Percentiles rank a stretch among this genome's conserved stretches.
Evolutionary conservation across 2,888 invertebrate species (phyloP).

Genomic region (Chymomyza fuscimana): DNA sequence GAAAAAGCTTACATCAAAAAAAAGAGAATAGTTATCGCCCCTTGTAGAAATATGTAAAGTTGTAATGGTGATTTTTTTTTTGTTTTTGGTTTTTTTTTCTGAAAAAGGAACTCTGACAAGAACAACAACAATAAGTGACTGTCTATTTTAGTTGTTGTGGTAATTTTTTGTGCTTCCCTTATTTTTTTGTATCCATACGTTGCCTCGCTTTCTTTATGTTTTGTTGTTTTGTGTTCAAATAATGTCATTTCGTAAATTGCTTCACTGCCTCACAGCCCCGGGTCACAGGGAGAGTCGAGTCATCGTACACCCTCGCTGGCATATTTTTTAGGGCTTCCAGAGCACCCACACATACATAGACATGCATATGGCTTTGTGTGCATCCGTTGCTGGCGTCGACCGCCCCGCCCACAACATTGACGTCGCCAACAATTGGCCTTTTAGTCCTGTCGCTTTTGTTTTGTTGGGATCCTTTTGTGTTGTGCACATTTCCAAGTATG

Average conservation of each 20-base stretch:
- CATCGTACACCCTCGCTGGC: constrained; percentile 37
- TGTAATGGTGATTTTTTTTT: background rate
- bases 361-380: constrained; percentile 15
- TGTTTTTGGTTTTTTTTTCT: background rate
- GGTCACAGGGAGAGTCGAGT: constrained; percentile 12
- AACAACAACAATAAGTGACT: constrained; percentile 35
- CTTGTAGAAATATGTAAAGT: constrained; percentile 9
- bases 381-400: constrained; percentile 27
- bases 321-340: constrained; percentile 63
- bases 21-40: constrained; percentile 7
- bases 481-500: constrained; percentile 32
- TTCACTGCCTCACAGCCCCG: constrained; percentile 37
- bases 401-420: constrained; percentile 13
- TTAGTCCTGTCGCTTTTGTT: constrained; percentile 49
- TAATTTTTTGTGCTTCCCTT: constrained; percentile 53
- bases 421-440: constrained; percentile 66
- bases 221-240: constrained; percentile 69
- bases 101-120: background rate
- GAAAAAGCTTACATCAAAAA: background rate
- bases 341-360: constrained; percentile 26
- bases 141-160: constrained; percentile 66
- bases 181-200: constrained; percentile 16
- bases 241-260: constrained; percentile 73
- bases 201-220: constrained; percentile 54
- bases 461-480: constrained; percentile 21